Evolutionary conservation across 1,140 invertebrate species (phyloP), one percentile per base, ranked within the genome.

Genomic region (Drosophila orosa): DNA sequence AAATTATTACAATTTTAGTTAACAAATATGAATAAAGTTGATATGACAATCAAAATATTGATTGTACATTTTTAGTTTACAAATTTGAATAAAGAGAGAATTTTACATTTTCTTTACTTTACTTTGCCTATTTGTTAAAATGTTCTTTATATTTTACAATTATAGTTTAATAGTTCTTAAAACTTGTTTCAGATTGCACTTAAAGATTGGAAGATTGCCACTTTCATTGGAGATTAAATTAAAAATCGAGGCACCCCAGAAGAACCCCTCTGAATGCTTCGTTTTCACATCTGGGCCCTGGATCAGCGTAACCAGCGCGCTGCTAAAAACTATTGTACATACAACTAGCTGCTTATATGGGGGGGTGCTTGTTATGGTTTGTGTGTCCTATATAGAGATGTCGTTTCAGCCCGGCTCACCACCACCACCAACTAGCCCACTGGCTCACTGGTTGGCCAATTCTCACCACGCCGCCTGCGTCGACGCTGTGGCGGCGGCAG

Each of bases 261-360:
- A 63, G 37, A 73, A 52, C 5, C n/a, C 48, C 57, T 19, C 35
- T 31, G 35, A 31, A 42, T 62, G 59, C 57, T 35, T 37, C 25
- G 15, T 27, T 62, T 29, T 35, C 17, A 54, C 31, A 31, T 40
- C 3, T 35, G 65, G 61, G 45, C 39, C 60, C 40, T 42, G 22
- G 56, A 77, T 60, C 55, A 47, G 65, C 68, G 74, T 86, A 85
- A 74, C 74, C 74, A 81, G 81, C 78, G 81, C 81, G 78, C 67
- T 74, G 60, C 44, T 84, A 73, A 54, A 75, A 83, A 80, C 77
- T 84, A 84, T 73, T 76, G 42, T 82, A 75, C 61, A 56, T 69
- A 78, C 71, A 83, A 89, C 84, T 87, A 80, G 77, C 85, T 84
- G 80, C 84, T 77, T 78, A 67, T 79, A 63, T 78, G 69, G 69